phyloP scores from a whole-genome alignment of 2,113 vertebrate species.

The Chloebia gouldiae region DNA sequence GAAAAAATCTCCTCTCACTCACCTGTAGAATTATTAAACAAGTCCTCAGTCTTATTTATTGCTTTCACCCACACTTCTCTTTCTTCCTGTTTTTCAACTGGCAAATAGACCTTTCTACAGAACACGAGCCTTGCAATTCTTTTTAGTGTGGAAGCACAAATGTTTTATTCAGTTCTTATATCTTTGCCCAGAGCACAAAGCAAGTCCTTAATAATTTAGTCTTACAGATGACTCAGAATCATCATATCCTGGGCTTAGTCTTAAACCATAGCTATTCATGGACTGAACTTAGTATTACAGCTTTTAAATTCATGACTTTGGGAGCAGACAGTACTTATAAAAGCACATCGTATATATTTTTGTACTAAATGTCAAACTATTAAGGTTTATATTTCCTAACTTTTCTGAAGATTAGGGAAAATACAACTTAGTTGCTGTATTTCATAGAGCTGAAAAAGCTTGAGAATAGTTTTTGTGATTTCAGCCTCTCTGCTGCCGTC shows the following conservation, averaged over 20 bases:
- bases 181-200: conserved; percentile 61
- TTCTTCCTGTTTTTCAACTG: conserved; percentile 30
- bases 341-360: conserved; percentile 30
- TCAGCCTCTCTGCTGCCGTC: not conserved
- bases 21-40: conserved; percentile 26
- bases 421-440: conserved; percentile 44
- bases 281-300: conserved; percentile 58
- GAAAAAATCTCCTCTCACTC: conserved; percentile 1
- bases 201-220: conserved; percentile 69
- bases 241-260: conserved; percentile 55
- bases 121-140: conserved; percentile 34
- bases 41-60: conserved; percentile 8
- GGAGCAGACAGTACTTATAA: conserved; percentile 52
- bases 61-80: conserved; percentile 5
- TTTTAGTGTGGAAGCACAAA: conserved; percentile 50
- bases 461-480: conserved; percentile 47
- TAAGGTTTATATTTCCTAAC: conserved; percentile 57
- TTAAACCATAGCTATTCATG: conserved; percentile 65
- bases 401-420: conserved; percentile 55
- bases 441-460: conserved; percentile 35
- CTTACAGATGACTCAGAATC: conserved; percentile 68
- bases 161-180: conserved; percentile 70
- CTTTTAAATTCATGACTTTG: conserved; percentile 65
- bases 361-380: conserved; percentile 58
- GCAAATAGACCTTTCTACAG: conserved; percentile 53